Base-by-base conservation (phyloP, 35 echinoderm and acorn worm species). In the Stichopus chloronotus region DNA sequence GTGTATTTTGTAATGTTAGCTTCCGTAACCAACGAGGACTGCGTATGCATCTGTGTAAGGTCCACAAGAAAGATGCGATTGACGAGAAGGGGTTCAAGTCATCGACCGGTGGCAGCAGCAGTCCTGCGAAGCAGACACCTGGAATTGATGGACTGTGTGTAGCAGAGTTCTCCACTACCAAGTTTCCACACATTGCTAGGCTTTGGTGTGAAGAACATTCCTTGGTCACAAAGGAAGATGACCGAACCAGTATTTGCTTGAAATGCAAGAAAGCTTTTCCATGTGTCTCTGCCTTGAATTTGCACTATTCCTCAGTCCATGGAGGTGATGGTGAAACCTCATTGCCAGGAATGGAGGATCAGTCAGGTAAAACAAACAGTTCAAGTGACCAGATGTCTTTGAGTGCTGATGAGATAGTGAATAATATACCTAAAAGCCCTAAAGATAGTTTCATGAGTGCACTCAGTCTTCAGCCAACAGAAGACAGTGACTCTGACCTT, bases 41-140 rank as follows among this genome's bases (percentile, higher is more conserved):
- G 52, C 95, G 97, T 9, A 95, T 99, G 95, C 97, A 99, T 88
- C 53, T 96, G n/a, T 91, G 93, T 25, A 99, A 96, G 94, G 92
- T 94, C 78, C 97, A 99, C 69, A 93, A 94, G 87, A 98, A 91
- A 57, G 93, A 93, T 30, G 61, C 55, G 6, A 76, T 79, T 71
- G 69, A 30, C 52, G 88, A 80, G 17, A 74, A 82, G 8, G 88
- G 23, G 8, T 22, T 58, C 0, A 58, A 53, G 13, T 5, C 13
- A 14, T 58, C 16, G 5, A 10, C 82, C 58, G 55, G 57, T 7
- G 22, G 55, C 55, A 78, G 76, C 11, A 84, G 19, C 79, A 25
- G 59, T 19, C 56, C 92, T 55, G 54, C 63, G 20, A 78, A 96
- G 43, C 69, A 88, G 53, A 58, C 84, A 30, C 58, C 86, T 14